Evolutionary conservation across 2,113 vertebrate species (phyloP).

Genomic region (Daubentonia madagascariensis): DNA sequence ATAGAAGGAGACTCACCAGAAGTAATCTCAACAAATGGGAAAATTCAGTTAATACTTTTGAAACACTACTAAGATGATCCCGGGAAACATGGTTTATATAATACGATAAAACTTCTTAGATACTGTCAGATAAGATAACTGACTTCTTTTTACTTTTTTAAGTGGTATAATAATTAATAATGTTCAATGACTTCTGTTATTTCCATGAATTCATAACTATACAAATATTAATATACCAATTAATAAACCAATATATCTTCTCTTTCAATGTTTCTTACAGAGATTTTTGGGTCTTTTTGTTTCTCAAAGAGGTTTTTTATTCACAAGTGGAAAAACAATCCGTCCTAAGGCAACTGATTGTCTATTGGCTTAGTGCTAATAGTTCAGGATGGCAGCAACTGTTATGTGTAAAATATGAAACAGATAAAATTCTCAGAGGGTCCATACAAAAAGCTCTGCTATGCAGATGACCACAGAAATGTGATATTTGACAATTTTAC

Average conservation of each 20-base stretch:
- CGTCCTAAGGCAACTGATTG: conserved; percentile 65
- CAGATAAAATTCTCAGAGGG: conserved; percentile 64
- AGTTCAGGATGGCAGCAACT: conserved; percentile 65
- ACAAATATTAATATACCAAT: conserved; percentile 80
- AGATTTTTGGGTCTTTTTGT: conserved; percentile 41
- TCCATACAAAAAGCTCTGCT: conserved; percentile 81
- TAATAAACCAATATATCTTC: conserved; percentile 80
- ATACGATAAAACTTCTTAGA: conserved; percentile 24
- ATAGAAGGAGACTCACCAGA: conserved; percentile 50
- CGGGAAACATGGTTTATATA: conserved; percentile 21
- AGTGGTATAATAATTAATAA: conserved; percentile 43
- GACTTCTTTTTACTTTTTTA: conserved; percentile 63
- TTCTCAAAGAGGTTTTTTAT: conserved; percentile 65
- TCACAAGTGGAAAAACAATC: conserved; percentile 69
- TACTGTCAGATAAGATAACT: conserved; percentile 66
- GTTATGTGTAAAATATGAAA: conserved; percentile 71
- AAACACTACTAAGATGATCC: conserved; percentile 72
- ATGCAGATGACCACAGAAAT: conserved; percentile 64
- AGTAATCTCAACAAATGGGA: conserved; percentile 53
- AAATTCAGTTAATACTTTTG: background rate
- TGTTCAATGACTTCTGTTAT: conserved; percentile 72
- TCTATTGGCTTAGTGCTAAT: conserved; percentile 76
- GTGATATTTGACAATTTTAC: conserved; percentile 56
- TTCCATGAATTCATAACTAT: conserved; percentile 53
- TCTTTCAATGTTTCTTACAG: conserved; percentile 78